Conservation (phyloP, 92 coral and sea anemone species). For the Phenganax subtilis region DNA sequence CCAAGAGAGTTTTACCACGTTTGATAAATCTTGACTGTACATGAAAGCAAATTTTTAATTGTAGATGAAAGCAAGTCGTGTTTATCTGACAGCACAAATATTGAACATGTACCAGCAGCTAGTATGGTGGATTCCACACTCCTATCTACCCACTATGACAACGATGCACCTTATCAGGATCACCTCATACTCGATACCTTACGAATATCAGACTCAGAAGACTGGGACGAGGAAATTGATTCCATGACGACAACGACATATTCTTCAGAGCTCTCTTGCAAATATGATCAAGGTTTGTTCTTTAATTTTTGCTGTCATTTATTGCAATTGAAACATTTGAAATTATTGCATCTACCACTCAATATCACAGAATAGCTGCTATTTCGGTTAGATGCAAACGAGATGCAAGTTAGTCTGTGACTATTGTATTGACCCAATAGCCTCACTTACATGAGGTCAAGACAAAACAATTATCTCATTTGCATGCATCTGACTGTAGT, state of each 20-base stretch:
- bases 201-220: slow-evolving; percentile 16
- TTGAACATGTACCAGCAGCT: slow-evolving; percentile 7
- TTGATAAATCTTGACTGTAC: background rate
- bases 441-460: background rate
- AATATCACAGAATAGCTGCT: no score
- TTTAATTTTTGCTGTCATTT: no score
- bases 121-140: background rate
- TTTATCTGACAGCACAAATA: background rate
- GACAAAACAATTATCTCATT: background rate
- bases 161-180: background rate
- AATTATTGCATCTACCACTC: no score
- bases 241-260: background rate
- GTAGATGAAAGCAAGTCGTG: background rate
- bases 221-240: slow-evolving; percentile 29
- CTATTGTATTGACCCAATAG: no score
- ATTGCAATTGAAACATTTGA: no score
- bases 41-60: background rate
- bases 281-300: background rate
- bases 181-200: background rate
- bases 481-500: no score
- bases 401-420: no score
- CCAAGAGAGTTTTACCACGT: background rate
- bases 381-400: no score
- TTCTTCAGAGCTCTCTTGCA: background rate
- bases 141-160: background rate